phyloP scores from a whole-genome alignment of 1,140 invertebrate genomes.

The Pararge aegeria region DNA sequence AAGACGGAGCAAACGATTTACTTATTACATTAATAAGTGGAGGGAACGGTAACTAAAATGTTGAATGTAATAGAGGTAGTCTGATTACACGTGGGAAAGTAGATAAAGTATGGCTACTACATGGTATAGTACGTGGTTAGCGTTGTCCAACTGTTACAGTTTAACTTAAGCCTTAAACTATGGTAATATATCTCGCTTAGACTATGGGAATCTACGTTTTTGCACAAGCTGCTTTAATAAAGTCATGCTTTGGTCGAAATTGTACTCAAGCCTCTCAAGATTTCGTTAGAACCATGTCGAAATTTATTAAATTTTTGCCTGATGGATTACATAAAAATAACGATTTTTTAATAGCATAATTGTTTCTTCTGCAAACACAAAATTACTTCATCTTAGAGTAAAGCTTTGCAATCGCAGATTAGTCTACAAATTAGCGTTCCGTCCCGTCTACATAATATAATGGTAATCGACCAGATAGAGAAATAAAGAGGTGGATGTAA shows the following conservation, averaged over 20 bases:
- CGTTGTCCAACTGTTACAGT: slow-evolving; percentile 53
- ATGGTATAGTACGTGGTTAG: slow-evolving; percentile 37
- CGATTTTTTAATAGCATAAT: not conserved
- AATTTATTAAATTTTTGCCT: not conserved
- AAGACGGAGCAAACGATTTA: slow-evolving; percentile 59
- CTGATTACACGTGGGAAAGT: slow-evolving; percentile 74
- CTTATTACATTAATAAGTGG: slow-evolving; percentile 69
- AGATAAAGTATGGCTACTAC: slow-evolving; percentile 49
- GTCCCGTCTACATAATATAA: slow-evolving; percentile 17
- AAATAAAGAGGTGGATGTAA: slow-evolving; percentile 11
- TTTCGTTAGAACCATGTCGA: not conserved
- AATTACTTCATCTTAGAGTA: not conserved
- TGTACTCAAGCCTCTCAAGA: too few relatives aligned
- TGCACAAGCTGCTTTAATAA: too few relatives aligned
- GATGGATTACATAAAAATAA: not conserved
- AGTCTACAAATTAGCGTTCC: slow-evolving; percentile 4
- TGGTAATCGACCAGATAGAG: slow-evolving; percentile 3
- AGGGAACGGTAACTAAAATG: slow-evolving; percentile 63
- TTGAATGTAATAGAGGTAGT: slow-evolving; percentile 65
- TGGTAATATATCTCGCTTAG: slow-evolving; percentile 47
- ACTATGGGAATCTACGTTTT: not conserved
- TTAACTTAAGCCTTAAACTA: slow-evolving; percentile 56
- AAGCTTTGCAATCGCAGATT: slow-evolving; percentile 5
- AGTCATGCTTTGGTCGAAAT: too few relatives aligned
- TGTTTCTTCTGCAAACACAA: not conserved